Conservation (phyloP, 30 jellyfish, hydroid and myxozoan species). For the Pseudorhiza aurosa region DNA sequence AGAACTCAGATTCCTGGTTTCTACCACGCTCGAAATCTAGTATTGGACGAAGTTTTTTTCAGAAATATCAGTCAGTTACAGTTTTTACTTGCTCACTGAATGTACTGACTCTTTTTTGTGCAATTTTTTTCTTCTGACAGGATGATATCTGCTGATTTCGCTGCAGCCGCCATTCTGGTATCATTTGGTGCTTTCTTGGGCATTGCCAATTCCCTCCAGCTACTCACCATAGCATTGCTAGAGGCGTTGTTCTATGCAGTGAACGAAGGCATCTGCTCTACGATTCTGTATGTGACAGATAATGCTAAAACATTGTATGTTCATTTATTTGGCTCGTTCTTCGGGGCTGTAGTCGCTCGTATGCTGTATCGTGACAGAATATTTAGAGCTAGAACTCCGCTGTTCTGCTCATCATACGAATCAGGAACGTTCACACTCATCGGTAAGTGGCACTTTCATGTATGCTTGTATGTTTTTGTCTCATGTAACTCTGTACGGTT, state of each 20-base stretch:
- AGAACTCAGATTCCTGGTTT: too few species aligned
- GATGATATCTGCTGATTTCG: conserved; percentile 88
- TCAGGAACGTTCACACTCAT: conserved; percentile 76
- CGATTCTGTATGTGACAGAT: conserved; percentile 57
- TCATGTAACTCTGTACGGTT: too few species aligned
- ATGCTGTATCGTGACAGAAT: conserved; percentile 72
- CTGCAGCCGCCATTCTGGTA: conserved; percentile 74
- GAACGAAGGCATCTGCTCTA: conserved; percentile 80
- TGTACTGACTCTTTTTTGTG: too few species aligned
- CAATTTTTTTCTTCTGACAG: too few species aligned
- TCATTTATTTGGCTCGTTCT: conserved; percentile 85
- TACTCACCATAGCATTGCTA: conserved; percentile 71
- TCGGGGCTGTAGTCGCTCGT: conserved; percentile 79
- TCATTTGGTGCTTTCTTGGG: conserved; percentile 93
- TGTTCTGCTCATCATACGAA: conserved; percentile 54
- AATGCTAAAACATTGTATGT: conserved; percentile 73
- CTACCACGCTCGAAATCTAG: too few species aligned
- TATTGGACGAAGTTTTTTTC: too few species aligned
- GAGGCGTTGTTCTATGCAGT: conserved; percentile 73
- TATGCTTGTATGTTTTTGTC: not conserved
- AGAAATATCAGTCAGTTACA: too few species aligned
- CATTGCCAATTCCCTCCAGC: conserved; percentile 79
- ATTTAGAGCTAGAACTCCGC: conserved; percentile 33
- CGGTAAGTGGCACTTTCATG: conserved; percentile 67
- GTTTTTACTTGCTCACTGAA: too few species aligned